phyloP scores from a whole-genome alignment of 2,113 vertebrate species.

The Phylloscopus whistleri region DNA sequence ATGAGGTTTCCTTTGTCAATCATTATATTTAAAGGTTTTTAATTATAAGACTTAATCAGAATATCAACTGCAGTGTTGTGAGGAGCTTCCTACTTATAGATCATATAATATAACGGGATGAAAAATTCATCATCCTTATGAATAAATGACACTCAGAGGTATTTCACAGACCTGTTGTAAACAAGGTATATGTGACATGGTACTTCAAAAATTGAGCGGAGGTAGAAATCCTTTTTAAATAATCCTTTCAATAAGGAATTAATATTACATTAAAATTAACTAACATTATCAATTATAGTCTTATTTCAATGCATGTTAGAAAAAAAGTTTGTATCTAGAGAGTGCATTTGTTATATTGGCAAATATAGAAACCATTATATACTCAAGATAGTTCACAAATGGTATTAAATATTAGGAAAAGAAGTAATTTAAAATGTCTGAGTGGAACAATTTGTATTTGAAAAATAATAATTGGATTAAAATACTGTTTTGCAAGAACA shows the following conservation, averaged over 20 bases:
- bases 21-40: not conserved
- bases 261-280: not conserved
- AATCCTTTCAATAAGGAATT: not conserved
- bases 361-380: not conserved
- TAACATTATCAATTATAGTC: not conserved
- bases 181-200: not conserved
- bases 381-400: not conserved
- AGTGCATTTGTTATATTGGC: not conserved
- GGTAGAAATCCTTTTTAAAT: not conserved
- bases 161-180: not conserved
- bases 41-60: not conserved
- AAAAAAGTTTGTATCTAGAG: not conserved
- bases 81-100: constrained; percentile 1
- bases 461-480: not conserved
- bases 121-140: not conserved
- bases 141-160: not conserved
- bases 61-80: not conserved
- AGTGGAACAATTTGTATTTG: not conserved
- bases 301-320: not conserved
- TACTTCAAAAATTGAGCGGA: not conserved
- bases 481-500: not conserved
- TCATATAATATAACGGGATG: not conserved
- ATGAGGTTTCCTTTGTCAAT: not conserved
- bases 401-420: not conserved
- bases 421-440: not conserved